phyloP scores from a whole-genome alignment of 2,888 invertebrate genomes.

The Eugnorisma glareosa region DNA sequence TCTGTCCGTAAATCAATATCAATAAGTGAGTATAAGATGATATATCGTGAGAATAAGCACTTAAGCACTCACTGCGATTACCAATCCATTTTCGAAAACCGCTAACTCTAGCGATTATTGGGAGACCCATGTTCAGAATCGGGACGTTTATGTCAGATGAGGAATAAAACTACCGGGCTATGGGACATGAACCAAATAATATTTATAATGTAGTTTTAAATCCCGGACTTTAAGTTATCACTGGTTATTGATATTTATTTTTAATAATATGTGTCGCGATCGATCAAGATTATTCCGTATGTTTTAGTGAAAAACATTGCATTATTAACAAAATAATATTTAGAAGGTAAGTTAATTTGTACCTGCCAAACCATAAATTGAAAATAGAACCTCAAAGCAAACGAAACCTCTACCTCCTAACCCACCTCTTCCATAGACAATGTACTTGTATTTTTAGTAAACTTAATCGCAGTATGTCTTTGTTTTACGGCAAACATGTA shows the following conservation, averaged over 20 bases:
- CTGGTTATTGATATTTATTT: neutral
- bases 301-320: neutral
- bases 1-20: conserved; percentile 24
- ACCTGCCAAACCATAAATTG: neutral
- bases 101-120: conserved; percentile 17
- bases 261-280: neutral
- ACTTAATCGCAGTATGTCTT: conserved; percentile 7
- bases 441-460: conserved; percentile 5
- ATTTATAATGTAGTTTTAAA: neutral
- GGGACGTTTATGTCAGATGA: conserved; percentile 7
- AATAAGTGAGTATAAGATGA: conserved; percentile 34
- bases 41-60: conserved; percentile 15
- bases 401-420: neutral
- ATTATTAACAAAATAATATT: neutral
- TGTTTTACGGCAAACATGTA: conserved; percentile 18
- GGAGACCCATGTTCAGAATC: conserved; percentile 20
- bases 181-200: neutral
- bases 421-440: neutral
- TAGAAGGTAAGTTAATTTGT: neutral
- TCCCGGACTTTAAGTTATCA: neutral
- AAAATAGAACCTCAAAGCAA: neutral
- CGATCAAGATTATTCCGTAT: neutral
- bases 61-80: conserved; percentile 32
- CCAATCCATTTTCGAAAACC: conserved; percentile 35
- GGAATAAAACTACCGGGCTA: neutral